Percentiles rank a stretch among this genome's conserved stretches.
phyloP scores from a whole-genome alignment of 2,888 invertebrate species.

The Catocala sponsa region DNA sequence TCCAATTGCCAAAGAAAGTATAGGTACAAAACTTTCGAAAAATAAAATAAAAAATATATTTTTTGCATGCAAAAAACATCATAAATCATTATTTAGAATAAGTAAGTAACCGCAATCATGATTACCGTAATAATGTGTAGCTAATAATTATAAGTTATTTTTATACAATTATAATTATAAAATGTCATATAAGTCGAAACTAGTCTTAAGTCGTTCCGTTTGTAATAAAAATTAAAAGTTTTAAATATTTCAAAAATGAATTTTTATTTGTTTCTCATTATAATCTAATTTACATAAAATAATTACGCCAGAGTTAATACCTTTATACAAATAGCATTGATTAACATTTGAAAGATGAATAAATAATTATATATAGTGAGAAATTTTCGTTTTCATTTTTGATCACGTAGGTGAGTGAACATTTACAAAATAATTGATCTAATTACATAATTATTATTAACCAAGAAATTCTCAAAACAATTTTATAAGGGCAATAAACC shows the following conservation, averaged over 20 bases:
- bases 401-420: too few species aligned
- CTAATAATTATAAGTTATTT: conserved; percentile 65
- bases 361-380: conserved; percentile 6
- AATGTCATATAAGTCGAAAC: conserved; percentile 65
- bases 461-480: not conserved
- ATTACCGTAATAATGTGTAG: conserved; percentile 47
- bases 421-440: too few species aligned
- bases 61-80: conserved; percentile 74
- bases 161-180: conserved; percentile 60
- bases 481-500: conserved; percentile 10
- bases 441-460: not conserved
- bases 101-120: conserved; percentile 42
- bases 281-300: conserved; percentile 20
- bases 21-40: conserved; percentile 72
- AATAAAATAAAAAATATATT: conserved; percentile 55
- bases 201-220: conserved; percentile 83
- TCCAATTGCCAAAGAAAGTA: conserved; percentile 81
- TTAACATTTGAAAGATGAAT: conserved; percentile 5
- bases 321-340: not conserved
- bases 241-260: conserved; percentile 42
- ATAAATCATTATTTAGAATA: conserved; percentile 47
- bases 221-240: conserved; percentile 66
- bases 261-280: conserved; percentile 38
- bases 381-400: not conserved
- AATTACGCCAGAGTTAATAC: not conserved